Evolutionary conservation across 2,113 vertebrate genomes (phyloP), one percentile per base, ranked within the genome.

Genomic region (Poicephalus meyeri): DNA sequence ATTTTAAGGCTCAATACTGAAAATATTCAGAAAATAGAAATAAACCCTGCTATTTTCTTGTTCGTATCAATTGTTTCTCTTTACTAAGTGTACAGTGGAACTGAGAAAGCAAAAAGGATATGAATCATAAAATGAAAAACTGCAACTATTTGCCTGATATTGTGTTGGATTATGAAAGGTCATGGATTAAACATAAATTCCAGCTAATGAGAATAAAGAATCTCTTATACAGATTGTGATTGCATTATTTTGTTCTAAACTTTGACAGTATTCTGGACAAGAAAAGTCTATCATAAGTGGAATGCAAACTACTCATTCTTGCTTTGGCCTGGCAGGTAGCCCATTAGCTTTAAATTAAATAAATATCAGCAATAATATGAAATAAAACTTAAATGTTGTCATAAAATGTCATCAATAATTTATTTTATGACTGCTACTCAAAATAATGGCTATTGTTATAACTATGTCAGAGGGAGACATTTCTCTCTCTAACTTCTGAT

Each of bases 371-470:
- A 86, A 65, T 97, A 96, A 96, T 96, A 97, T 95, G 97, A 97
- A 98, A 97, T 97, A 97, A 97, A 97, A 97, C 71, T 96, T 88
- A 94, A 88, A 97, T 91, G 77, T 92, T 90, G 89, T 76, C 94
- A 97, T 97, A 98, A 98, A 98, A 97, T 93, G 88, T 98, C 97
- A 98, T 94, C 97, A 97, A 81, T 87, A 49, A 95, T 88, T 97
- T 98, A 96, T 97, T 98, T 97, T 95, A 97, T 97, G 96, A 96
- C 85, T 93, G 46, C 96, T 97, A 96, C 82, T 95, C 91, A 97
- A 96, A 98, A 97, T 96, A 98, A 96, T 93, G 95, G 80, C 70
- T 71, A 93, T 91, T 95, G 93, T 94, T 97, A 77, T 70, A 90
- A 91, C 88, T 70, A 50, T 91, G 97, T 95, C 91, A 93, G 92